These are phyloP conservation scores for Lathamus discolor DNA, from an alignment of 2,113 vertebrate species.

Conservation along the genomic window DNA sequence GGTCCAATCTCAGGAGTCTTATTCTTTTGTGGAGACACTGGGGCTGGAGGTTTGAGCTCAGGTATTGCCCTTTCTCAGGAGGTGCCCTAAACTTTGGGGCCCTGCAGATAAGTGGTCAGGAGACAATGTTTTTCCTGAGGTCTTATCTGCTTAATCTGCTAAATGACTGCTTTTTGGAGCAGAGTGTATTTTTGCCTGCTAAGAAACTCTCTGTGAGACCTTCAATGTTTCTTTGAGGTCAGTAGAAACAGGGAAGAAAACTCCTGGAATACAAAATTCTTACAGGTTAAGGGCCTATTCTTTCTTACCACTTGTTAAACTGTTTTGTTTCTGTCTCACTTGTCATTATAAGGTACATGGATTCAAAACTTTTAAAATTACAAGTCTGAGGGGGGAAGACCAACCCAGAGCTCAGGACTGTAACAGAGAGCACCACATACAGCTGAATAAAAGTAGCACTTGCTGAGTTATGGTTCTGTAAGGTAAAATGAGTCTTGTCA, in stretches of 20 bases:
- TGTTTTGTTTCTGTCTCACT: neutral
- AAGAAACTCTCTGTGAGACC: neutral
- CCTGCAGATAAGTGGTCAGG: neutral
- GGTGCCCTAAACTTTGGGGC: neutral
- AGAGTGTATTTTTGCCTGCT: neutral
- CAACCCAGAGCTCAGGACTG: neutral
- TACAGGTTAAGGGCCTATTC: neutral
- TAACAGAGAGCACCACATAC: neutral
- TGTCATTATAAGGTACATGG: accelerated
- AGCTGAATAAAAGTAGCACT: neutral
- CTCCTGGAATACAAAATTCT: neutral
- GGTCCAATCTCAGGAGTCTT: neutral
- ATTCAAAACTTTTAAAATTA: neutral
- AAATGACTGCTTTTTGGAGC: neutral
- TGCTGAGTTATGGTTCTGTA: neutral
- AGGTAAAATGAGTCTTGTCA: neutral
- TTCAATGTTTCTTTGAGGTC: neutral
- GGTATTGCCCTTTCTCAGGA: neutral
- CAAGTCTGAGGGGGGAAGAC: neutral
- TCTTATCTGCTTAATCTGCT: neutral
- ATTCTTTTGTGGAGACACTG: neutral
- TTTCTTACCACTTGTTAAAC: neutral
- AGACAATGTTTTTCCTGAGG: neutral
- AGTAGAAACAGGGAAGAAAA: neutral
- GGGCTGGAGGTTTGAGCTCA: neutral